Percentiles rank a stretch among this genome's conserved stretches.
phyloP scores from a whole-genome alignment of 37 sponge, comb jelly and placozoan species.

The Amphimedon queenslandica region DNA sequence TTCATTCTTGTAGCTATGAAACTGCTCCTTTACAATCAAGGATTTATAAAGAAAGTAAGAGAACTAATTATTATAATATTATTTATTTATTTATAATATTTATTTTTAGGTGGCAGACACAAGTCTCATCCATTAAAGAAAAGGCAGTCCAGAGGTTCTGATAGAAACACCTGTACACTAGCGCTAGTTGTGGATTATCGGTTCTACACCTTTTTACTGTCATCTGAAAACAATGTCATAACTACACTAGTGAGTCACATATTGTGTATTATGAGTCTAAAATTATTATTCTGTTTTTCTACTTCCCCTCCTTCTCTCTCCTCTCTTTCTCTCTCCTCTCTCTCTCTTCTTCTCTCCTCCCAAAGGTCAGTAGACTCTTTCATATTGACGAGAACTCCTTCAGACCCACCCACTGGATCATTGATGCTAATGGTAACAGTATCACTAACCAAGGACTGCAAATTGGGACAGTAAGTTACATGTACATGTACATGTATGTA shows the following conservation, averaged over 20 bases:
- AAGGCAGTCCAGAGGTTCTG: neutral
- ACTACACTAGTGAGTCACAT: conserved; percentile 29
- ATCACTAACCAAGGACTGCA: conserved; percentile 10
- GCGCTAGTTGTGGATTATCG: conserved; percentile 59
- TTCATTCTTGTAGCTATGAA: no score
- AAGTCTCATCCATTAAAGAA: no score
- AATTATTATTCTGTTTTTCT: no score
- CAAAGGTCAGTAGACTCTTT: conserved; percentile 20
- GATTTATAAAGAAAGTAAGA: no score
- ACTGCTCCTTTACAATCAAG: no score
- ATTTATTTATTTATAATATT: no score
- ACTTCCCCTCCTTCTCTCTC: no score
- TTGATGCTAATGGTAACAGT: conserved; percentile 1
- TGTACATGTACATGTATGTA: neutral
- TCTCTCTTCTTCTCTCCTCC: no score
- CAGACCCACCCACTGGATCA: conserved; percentile 14
- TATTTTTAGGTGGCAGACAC: no score
- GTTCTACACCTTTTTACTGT: conserved; percentile 27
- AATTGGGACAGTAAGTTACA: conserved; percentile 9
- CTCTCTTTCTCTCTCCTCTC: no score
- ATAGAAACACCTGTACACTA: conserved; percentile 46
- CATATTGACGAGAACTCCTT: conserved; percentile 14
- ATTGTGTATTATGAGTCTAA: no score
- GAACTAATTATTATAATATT: no score
- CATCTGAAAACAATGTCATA: conserved; percentile 7